Conservation (phyloP, 2,888 invertebrate species). For the Cephonodes hylas region DNA sequence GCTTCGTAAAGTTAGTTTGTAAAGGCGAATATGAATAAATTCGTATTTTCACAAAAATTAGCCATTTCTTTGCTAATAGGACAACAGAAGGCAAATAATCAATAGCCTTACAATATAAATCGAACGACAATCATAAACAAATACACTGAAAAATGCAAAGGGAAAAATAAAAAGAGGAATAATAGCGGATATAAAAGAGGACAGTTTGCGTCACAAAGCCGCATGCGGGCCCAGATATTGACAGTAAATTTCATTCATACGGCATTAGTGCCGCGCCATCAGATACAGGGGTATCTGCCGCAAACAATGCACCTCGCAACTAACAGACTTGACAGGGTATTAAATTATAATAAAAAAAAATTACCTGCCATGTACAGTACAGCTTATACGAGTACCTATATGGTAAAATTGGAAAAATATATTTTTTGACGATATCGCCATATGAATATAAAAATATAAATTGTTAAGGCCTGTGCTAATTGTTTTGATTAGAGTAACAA, state of each 20-base stretch:
- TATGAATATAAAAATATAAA: no score
- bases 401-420: no score
- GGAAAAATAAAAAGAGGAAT: slow-evolving; percentile 64
- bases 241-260: slow-evolving; percentile 82
- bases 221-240: slow-evolving; percentile 81
- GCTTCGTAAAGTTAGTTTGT: no score
- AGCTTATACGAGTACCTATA: no score
- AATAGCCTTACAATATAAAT: slow-evolving; percentile 12
- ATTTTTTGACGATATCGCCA: no score
- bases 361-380: no score
- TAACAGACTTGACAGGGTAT: slow-evolving; percentile 15
- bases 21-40: not conserved
- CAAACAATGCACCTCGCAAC: slow-evolving; percentile 40
- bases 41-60: not conserved
- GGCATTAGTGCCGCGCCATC: slow-evolving; percentile 80
- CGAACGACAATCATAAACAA: slow-evolving; percentile 51
- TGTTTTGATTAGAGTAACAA: no score
- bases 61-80: not conserved
- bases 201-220: slow-evolving; percentile 79
- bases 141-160: slow-evolving; percentile 65
- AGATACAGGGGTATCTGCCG: slow-evolving; percentile 69
- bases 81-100: slow-evolving; percentile 12
- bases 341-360: not conserved
- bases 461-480: no score
- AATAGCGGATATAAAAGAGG: slow-evolving; percentile 74